phyloP scores from a whole-genome alignment of 2,888 invertebrate genomes.

The Meteorus cinctellus region DNA sequence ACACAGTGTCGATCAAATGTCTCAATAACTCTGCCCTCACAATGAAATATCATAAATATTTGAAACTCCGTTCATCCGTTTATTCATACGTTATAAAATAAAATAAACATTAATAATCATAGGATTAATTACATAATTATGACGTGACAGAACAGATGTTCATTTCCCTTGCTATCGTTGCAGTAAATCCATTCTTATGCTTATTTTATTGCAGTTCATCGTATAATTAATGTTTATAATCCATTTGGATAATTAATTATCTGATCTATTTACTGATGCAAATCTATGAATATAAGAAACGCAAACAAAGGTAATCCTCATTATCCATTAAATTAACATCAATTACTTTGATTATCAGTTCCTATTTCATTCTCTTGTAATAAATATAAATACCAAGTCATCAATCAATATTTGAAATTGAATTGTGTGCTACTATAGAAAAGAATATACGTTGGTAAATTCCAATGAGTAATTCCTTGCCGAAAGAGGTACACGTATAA shows the following conservation, averaged over 20 bases:
- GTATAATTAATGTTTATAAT: neutral
- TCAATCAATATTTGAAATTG: neutral
- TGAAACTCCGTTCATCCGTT: neutral
- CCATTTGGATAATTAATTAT: neutral
- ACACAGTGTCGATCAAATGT: neutral
- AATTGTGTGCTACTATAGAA: neutral
- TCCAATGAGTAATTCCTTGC: neutral
- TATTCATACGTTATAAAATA: neutral
- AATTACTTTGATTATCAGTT: too few species aligned
- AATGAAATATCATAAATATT: neutral
- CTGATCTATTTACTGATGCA: neutral
- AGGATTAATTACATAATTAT: neutral
- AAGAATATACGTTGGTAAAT: conserved; percentile 1
- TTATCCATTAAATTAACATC: neutral
- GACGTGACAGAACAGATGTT: neutral
- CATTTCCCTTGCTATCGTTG: neutral
- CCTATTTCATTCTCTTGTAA: neutral
- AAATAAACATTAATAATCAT: neutral
- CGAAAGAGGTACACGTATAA: neutral
- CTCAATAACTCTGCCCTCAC: neutral
- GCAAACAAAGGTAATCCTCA: neutral
- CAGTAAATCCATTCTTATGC: neutral
- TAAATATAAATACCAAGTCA: neutral
- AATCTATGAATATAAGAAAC: neutral
- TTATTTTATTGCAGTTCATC: neutral